These are phyloP conservation scores for Paedocypris sp. DNA, from an alignment of 2,113 vertebrate species.

Conservation along the genomic window DNA sequence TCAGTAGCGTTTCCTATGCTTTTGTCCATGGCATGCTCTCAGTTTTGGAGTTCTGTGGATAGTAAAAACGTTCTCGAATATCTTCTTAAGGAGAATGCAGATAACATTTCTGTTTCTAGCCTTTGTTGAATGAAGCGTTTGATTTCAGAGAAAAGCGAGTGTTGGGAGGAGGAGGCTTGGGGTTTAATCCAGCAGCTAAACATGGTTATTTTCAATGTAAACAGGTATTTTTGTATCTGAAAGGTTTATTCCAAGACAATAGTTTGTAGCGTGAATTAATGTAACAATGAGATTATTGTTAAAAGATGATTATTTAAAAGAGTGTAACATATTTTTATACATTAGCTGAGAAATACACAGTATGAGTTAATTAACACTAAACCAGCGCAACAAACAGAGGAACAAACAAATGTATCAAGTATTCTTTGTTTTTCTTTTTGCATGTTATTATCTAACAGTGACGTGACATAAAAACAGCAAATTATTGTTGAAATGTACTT, in stretches of 20 bases:
- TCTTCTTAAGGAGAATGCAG: too few relatives aligned
- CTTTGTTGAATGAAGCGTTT: too few relatives aligned
- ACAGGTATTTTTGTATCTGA: conserved; percentile 29
- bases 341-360: conserved; percentile 12
- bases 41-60: background rate
- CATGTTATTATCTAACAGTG: too few relatives aligned
- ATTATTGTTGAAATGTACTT: too few relatives aligned
- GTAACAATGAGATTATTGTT: background rate
- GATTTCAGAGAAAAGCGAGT: background rate
- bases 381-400: background rate
- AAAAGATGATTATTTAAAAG: background rate
- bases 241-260: background rate
- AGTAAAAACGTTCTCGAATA: too few relatives aligned
- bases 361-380: conserved; percentile 7
- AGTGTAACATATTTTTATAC: conserved; percentile 29
- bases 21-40: background rate
- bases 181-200: background rate
- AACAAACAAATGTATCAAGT: too few relatives aligned
- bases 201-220: conserved; percentile 5
- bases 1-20: background rate
- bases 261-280: conserved; percentile 6
- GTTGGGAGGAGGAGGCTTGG: background rate
- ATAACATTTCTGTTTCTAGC: too few relatives aligned
- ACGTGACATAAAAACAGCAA: too few relatives aligned
- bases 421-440: too few relatives aligned